Evolutionary conservation across 2,888 invertebrate species (phyloP), one percentile per base, ranked within the genome.

Genomic region (Calameuta filiformis): DNA sequence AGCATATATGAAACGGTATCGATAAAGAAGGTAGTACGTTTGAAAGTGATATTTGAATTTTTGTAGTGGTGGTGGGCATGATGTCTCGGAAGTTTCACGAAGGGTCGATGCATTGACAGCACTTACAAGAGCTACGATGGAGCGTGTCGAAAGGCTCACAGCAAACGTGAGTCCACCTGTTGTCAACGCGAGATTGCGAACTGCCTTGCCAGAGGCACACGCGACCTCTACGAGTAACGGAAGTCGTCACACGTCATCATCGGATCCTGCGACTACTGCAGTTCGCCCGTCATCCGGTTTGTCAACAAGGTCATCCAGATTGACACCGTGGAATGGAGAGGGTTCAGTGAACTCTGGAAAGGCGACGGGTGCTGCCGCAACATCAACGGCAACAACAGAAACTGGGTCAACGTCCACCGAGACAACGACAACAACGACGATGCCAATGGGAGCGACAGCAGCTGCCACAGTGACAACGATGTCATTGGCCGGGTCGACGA

Each of bases 41-140:
- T 35, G 37, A 79, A 73, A 73, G 71, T 79, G 77, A 79, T 78
- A 80, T 79, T 82, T 76, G 76, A 77, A 34, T 73, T 79, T 37
- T 80, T 78, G 77, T 73, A 84, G 80, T 73, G 81, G 81, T 69
- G 81, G 80, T 69, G 83, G 79, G 37, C 81, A 83, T 35, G 86
- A 87, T 37, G 87, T 85, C 79, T 88, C 87, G n/a, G 91, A 89
- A 83, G 90, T 93, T 69, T 91, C 92, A 15, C 94, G 94, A 85
- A 93, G 94, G 89, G 94, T 95, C 92, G 94, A 95, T 85, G 94
- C 93, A 87, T 92, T 95, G 89, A 93, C 94, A 81, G 94, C 94
- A 68, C 92, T 94, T 86, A 95, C 95, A 76, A 94, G 94, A 90
- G 94, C 94, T 87, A 94, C 95, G 73, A 93, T 95, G 92, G 94